phyloP scores from a whole-genome alignment of 2,888 invertebrate species.

The Drosophila tanythrix region DNA sequence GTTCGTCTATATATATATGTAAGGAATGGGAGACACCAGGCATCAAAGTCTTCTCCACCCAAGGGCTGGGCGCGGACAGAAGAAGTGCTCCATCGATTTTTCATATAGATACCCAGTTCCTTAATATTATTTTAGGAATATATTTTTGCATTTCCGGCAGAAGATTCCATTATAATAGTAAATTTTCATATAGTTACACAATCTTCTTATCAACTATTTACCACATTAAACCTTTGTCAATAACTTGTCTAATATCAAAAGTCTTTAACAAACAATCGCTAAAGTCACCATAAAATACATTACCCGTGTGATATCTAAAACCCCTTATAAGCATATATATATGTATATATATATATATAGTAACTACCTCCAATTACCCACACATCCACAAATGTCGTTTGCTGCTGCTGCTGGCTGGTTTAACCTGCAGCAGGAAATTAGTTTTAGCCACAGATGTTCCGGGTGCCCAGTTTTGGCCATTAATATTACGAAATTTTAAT shows the following conservation, averaged over 20 bases:
- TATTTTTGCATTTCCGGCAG: neutral
- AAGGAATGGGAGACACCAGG: neutral
- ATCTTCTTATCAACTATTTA: neutral
- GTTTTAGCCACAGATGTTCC: constrained; percentile 65
- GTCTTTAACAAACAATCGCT: neutral
- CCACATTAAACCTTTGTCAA: neutral
- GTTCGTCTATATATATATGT: neutral
- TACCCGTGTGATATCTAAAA: neutral
- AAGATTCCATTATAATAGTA: neutral
- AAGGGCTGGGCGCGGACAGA: neutral
- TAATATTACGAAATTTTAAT: constrained; percentile 72
- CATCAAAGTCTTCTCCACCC: neutral
- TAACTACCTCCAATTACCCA: neutral
- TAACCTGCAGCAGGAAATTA: constrained; percentile 60
- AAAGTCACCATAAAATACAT: neutral
- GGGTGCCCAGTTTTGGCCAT: constrained; percentile 38
- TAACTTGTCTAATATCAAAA: neutral
- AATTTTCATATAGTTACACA: neutral
- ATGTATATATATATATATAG: too few species aligned
- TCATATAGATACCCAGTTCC: neutral
- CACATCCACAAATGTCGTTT: neutral
- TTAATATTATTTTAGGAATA: neutral
- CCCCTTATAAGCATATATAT: neutral
- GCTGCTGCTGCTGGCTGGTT: neutral
- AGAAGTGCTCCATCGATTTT: neutral